Conservation (phyloP, 2,888 invertebrate genomes). For the Machimus rusticus region DNA sequence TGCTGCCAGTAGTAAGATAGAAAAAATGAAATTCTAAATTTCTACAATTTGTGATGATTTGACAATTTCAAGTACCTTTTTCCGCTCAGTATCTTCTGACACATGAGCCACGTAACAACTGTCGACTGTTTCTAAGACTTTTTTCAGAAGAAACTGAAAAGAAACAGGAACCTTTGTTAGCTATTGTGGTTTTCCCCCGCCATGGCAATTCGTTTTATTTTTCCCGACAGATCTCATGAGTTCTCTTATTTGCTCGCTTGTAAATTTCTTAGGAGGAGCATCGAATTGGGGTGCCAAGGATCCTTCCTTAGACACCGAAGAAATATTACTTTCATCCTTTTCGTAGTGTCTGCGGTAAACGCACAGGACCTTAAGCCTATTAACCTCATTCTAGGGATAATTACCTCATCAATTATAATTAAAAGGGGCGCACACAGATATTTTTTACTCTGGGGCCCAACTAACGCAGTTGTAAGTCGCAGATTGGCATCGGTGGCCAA, state of each 20-base stretch:
- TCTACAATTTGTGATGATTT: not conserved
- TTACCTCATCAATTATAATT: constrained; percentile 44
- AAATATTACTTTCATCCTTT: constrained; percentile 34
- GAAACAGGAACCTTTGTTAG: not conserved
- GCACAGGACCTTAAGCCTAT: constrained; percentile 41
- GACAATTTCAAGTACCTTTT: not conserved
- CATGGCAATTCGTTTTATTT: not conserved
- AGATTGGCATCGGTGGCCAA: not conserved
- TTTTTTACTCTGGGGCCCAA: not conserved
- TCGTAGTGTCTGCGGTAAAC: constrained; percentile 28
- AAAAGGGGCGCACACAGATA: constrained; percentile 22
- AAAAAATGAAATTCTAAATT: too few species aligned
- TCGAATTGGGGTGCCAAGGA: not conserved
- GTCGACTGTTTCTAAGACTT: not conserved
- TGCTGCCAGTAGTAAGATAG: too few species aligned
- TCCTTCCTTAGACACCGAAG: not conserved
- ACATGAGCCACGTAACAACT: not conserved
- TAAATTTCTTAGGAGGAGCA: constrained; percentile 4
- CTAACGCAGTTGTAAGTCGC: not conserved
- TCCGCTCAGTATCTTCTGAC: not conserved
- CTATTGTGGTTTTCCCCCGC: not conserved
- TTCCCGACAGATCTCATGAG: not conserved
- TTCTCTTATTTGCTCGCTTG: constrained; percentile 3
- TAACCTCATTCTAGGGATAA: constrained; percentile 42
- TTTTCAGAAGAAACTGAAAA: not conserved